A percentile compares a stretch with the other conserved stretches of the same genome.
These are phyloP conservation scores for Protaetia brevitarsis DNA, from an alignment of 1,140 invertebrate species.

Conservation along the genomic window DNA sequence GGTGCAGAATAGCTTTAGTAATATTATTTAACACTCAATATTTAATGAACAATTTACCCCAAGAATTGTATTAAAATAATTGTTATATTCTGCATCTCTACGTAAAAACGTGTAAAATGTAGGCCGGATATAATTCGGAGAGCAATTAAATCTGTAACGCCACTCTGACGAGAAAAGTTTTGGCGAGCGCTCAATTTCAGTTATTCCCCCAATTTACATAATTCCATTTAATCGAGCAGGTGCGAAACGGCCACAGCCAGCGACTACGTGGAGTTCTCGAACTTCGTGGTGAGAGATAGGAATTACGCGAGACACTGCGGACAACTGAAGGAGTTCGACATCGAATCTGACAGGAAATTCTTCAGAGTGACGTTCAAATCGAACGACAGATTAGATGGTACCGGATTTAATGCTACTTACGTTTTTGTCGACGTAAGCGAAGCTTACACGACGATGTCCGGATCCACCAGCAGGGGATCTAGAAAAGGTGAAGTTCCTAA, in stretches of 20 bases:
- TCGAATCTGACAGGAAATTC: conserved; percentile 87
- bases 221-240: conserved; percentile 52
- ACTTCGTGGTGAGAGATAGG: conserved; percentile 81
- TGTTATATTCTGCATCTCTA: background rate
- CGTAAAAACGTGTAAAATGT: background rate
- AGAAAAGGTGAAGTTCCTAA: background rate
- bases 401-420: conserved; percentile 90
- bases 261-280: conserved; percentile 93
- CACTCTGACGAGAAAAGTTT: conserved; percentile 18
- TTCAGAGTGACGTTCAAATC: conserved; percentile 93
- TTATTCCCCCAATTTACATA: background rate
- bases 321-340: conserved; percentile 70
- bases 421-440: conserved; percentile 58
- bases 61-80: too few relatives aligned
- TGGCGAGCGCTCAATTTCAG: background rate
- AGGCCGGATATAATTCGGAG: background rate
- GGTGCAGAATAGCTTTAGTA: too few relatives aligned
- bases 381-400: conserved; percentile 88
- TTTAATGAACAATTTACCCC: too few relatives aligned
- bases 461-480: background rate
- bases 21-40: too few relatives aligned
- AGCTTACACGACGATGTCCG: conserved; percentile 7
- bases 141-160: background rate
- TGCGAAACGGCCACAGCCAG: conserved; percentile 83
- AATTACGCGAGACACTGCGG: conserved; percentile 87